phyloP scores from a whole-genome alignment of 2,113 vertebrate species.

The Poeciliopsis prolifica region DNA sequence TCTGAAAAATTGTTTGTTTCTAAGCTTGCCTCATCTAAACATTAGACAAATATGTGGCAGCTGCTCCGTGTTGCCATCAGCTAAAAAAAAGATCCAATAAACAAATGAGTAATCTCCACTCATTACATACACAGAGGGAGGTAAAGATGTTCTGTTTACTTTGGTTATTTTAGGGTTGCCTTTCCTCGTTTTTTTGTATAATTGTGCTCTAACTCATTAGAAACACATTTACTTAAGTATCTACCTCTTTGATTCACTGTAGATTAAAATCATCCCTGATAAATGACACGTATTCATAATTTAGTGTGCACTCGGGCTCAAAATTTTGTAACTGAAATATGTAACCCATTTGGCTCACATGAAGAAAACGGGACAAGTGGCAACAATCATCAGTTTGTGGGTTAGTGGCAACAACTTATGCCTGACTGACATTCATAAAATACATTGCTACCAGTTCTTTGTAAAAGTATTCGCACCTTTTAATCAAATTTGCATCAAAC shows the following conservation, averaged over 20 bases:
- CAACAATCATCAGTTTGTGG: constrained; percentile 30
- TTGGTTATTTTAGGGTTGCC: constrained; percentile 11
- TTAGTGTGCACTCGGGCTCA: constrained; percentile 9
- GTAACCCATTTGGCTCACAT: constrained; percentile 19
- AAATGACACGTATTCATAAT: constrained; percentile 45
- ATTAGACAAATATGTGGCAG: constrained; percentile 13
- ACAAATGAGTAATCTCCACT: constrained; percentile 31
- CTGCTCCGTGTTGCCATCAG: constrained; percentile 22
- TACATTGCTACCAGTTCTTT: not conserved
- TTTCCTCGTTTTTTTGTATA: not conserved
- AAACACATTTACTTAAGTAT: constrained; percentile 14
- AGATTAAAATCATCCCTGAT: constrained; percentile 25
- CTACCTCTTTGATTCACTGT: constrained; percentile 16
- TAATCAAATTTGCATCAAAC: too few species aligned
- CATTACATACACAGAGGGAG: constrained; percentile 15
- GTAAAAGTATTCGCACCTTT: too few species aligned
- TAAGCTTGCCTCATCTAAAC: constrained; percentile 20
- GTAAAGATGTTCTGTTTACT: constrained; percentile 15
- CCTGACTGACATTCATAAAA: constrained; percentile 37
- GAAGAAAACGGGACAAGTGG: not conserved
- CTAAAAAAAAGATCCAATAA: constrained; percentile 3
- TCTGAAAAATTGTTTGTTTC: constrained; percentile 5
- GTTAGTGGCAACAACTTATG: constrained; percentile 34
- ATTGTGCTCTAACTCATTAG: constrained; percentile 3
- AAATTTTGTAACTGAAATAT: constrained; percentile 6